A percentile compares a stretch with the other conserved stretches of the same genome.
phyloP scores from a whole-genome alignment of 2,113 vertebrate species.

The Cranoglanis bouderius region DNA sequence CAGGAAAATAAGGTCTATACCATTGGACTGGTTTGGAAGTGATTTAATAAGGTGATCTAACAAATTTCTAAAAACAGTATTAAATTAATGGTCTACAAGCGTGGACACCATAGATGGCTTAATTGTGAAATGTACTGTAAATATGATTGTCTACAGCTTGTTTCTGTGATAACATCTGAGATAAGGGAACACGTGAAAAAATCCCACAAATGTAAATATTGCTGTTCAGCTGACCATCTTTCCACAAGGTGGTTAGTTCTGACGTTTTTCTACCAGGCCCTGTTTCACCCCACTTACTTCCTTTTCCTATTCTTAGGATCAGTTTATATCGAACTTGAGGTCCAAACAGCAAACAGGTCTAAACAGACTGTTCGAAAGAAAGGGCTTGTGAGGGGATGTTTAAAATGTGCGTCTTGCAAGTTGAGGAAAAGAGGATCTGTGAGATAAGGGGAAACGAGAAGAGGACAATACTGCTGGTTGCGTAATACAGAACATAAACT shows the following conservation, averaged over 20 bases:
- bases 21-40: neutral
- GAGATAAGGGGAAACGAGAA: constrained; percentile 42
- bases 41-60: neutral
- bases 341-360: neutral
- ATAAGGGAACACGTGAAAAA: neutral
- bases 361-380: constrained; percentile 9
- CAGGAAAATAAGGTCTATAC: neutral
- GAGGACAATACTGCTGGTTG: constrained; percentile 30
- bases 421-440: constrained; percentile 59
- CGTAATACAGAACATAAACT: constrained; percentile 6
- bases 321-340: neutral
- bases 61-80: neutral
- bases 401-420: constrained; percentile 34
- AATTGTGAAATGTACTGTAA: neutral
- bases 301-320: constrained; percentile 44
- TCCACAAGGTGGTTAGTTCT: neutral
- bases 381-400: constrained; percentile 59
- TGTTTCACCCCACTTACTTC: constrained; percentile 32
- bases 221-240: neutral
- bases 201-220: neutral
- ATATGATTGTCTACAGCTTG: neutral
- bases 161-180: neutral
- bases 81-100: neutral
- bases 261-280: neutral
- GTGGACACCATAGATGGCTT: neutral